These are phyloP conservation scores for Scarus forsteni DNA, from an alignment of 2,797 vertebrate species.

Conservation along the genomic window DNA sequence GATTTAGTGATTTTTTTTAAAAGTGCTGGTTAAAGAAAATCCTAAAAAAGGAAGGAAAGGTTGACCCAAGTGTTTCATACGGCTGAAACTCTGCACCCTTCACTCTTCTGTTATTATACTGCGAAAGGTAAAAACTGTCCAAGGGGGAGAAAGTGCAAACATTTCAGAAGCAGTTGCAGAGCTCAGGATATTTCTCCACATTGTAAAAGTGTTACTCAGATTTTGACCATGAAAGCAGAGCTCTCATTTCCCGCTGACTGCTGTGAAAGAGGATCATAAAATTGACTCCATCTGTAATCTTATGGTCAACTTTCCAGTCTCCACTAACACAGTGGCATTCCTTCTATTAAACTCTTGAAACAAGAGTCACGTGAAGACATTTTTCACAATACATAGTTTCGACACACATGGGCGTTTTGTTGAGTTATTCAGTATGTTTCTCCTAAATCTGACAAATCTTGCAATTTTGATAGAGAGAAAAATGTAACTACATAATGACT, in stretches of 20 bases:
- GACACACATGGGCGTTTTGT: not conserved
- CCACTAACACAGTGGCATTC: constrained; percentile 50
- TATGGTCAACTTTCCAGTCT: constrained; percentile 76
- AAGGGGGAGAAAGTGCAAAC: constrained; percentile 39
- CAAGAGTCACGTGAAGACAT: constrained; percentile 25
- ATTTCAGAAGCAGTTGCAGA: constrained; percentile 31
- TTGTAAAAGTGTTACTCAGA: constrained; percentile 65
- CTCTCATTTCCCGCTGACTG: constrained; percentile 80
- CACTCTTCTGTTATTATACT: constrained; percentile 32
- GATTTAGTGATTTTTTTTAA: not conserved
- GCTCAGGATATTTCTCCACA: constrained; percentile 61
- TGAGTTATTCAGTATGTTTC: not conserved
- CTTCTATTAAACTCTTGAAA: constrained; percentile 25
- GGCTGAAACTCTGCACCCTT: constrained; percentile 22
- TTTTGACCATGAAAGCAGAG: constrained; percentile 72
- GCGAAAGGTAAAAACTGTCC: constrained; percentile 54
- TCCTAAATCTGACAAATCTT: not conserved
- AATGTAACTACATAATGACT: no score
- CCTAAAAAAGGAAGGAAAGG: constrained; percentile 6
- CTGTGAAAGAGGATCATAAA: constrained; percentile 83
- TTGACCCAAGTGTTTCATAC: constrained; percentile 9
- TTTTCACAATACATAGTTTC: not conserved
- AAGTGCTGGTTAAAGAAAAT: constrained; percentile 5
- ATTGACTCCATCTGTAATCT: constrained; percentile 82
- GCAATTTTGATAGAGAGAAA: not conserved